Evolutionary conservation across 2,888 invertebrate species (phyloP).

Genomic region (Oligia strigilis): DNA sequence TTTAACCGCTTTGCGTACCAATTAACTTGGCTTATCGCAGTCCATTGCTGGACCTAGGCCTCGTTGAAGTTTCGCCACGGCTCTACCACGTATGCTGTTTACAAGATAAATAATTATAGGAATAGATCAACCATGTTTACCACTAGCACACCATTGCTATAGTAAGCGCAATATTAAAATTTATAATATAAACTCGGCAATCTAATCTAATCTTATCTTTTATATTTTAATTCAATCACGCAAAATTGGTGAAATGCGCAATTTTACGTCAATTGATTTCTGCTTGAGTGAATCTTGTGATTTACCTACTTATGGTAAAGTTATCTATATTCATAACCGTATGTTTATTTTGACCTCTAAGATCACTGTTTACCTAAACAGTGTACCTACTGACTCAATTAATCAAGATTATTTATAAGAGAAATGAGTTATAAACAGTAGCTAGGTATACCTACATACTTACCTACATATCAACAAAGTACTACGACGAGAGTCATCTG

Average conservation of each 20-base stretch:
- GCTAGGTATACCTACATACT: background rate
- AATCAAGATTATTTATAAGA: slow-evolving; percentile 37
- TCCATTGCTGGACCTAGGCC: too few species aligned
- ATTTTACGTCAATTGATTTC: slow-evolving; percentile 3
- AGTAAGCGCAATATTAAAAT: background rate
- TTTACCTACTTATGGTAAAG: background rate
- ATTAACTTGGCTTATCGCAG: background rate
- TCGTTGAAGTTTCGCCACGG: background rate
- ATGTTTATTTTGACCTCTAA: slow-evolving; percentile 42
- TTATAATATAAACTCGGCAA: background rate
- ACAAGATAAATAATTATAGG: background rate
- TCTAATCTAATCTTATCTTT: slow-evolving; percentile 33
- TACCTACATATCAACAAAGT: background rate
- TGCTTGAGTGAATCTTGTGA: background rate
- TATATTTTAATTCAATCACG: slow-evolving; percentile 10
- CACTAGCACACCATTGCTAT: background rate
- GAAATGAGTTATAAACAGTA: slow-evolving; percentile 2
- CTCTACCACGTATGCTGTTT: background rate
- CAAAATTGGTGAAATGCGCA: slow-evolving; percentile 11
- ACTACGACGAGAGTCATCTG: background rate
- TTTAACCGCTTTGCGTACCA: slow-evolving; percentile 24
- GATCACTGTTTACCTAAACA: background rate
- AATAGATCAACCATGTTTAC: background rate
- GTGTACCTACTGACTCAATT: slow-evolving; percentile 5
- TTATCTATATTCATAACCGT: background rate